Percentiles rank a stretch among this genome's conserved stretches.
Evolutionary conservation across 2,888 invertebrate species (phyloP).

Genomic region (Cloeon dipterum): DNA sequence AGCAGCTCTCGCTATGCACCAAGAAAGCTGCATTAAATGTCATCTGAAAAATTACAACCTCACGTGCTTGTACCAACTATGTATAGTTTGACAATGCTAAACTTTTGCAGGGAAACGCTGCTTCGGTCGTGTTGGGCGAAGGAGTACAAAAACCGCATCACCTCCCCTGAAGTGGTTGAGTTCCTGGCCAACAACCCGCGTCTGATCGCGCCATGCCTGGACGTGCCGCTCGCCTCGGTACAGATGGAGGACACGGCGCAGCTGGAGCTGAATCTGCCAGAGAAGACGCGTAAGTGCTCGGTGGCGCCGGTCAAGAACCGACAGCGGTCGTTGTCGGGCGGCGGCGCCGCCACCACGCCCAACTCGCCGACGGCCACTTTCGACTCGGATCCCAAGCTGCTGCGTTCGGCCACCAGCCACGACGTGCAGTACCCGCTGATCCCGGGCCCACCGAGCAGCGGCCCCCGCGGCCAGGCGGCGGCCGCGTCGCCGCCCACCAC

Average conservation of each 20-base stretch:
- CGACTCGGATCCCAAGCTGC: background rate
- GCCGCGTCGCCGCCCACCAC: background rate
- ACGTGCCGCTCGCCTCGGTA: constrained; percentile 48
- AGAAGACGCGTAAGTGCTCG: constrained; percentile 21
- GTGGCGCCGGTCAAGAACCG: constrained; percentile 9
- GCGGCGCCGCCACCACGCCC: background rate
- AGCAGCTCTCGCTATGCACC: no score
- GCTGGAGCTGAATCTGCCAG: constrained; percentile 25
- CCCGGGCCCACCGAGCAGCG: background rate
- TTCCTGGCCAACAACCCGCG: constrained; percentile 54
- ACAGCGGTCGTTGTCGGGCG: background rate
- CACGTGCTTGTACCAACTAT: no score
- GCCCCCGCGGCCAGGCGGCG: background rate
- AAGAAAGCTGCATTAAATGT: no score
- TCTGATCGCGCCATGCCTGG: constrained; percentile 53
- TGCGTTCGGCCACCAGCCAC: background rate
- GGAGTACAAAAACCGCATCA: constrained; percentile 43
- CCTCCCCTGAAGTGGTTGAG: constrained; percentile 57
- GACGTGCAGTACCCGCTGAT: background rate
- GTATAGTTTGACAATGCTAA: no score
- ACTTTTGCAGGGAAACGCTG: constrained; percentile 45
- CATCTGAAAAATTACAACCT: no score
- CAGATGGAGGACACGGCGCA: constrained; percentile 42
- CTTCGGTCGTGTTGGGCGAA: constrained; percentile 60
- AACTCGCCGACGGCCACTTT: background rate